Evolutionary conservation across 1,140 invertebrate genomes (phyloP).

Genomic region (Akabosia matsudoensis): DNA sequence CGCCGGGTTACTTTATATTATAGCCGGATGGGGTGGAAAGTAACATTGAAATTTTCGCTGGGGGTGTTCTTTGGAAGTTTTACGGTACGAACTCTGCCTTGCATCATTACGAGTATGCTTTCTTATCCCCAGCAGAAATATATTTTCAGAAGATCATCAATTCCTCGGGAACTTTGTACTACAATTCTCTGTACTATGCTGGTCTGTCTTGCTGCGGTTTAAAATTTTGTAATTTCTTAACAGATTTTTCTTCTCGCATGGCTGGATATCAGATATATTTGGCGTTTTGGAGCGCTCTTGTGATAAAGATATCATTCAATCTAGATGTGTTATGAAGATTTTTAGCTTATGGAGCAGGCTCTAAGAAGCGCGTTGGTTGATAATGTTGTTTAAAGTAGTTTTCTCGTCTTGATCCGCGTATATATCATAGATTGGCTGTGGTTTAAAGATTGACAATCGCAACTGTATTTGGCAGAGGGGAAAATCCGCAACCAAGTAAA

Average conservation of each 20-base stretch:
- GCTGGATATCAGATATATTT: not conserved
- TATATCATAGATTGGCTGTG: not conserved
- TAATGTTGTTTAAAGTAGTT: not conserved
- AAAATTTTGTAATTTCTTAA: not conserved
- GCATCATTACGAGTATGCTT: no score
- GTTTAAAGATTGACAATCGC: slow-evolving; percentile 17
- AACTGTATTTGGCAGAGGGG: slow-evolving; percentile 8
- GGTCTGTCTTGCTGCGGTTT: not conserved
- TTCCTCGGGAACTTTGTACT: no score
- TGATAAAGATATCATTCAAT: not conserved
- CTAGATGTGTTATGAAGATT: not conserved
- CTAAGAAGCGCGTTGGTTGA: not conserved
- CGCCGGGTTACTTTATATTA: no score
- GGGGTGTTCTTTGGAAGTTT: no score
- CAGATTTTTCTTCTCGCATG: not conserved
- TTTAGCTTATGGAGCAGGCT: no score
- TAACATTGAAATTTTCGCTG: no score
- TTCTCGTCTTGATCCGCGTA: not conserved
- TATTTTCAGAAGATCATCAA: no score
- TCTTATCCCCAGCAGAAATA: no score
- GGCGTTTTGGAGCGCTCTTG: no score
- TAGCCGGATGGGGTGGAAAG: no score
- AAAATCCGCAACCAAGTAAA: slow-evolving; percentile 15
- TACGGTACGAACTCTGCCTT: no score
- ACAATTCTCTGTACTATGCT: no score